A percentile compares a stretch with the other conserved stretches of the same genome.
Evolutionary conservation across 2,888 invertebrate species (phyloP).

Genomic region (Nemapogon koenigi): DNA sequence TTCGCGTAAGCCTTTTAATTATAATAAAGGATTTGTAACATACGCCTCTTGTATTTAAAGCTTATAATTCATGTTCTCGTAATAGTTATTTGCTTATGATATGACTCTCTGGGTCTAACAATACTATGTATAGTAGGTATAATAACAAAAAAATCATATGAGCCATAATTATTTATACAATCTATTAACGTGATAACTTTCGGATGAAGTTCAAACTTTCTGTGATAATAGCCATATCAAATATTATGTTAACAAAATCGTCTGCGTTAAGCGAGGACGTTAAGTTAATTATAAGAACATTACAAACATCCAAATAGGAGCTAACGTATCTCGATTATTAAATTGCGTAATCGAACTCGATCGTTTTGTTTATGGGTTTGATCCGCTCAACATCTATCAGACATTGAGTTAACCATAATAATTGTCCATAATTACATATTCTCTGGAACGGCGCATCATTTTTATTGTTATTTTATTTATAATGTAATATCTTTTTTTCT

Average conservation of each 20-base stretch:
- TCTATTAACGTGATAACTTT: no score
- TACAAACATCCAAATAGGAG: no score
- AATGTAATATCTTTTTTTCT: slow-evolving; percentile 46
- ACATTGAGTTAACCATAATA: slow-evolving; percentile 38
- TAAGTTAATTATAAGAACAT: no score
- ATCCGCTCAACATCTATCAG: slow-evolving; percentile 1
- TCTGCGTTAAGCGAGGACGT: no score
- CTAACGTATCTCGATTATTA: no score
- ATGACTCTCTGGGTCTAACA: background rate
- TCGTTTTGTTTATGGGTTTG: slow-evolving; percentile 1
- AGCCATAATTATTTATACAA: no score
- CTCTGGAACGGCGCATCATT: slow-evolving; percentile 56
- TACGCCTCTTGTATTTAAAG: slow-evolving; percentile 6
- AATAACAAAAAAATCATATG: background rate
- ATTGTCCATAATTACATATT: slow-evolving; percentile 66
- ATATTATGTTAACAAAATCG: no score
- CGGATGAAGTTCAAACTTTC: no score
- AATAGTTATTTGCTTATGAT: no score
- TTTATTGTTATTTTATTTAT: slow-evolving; percentile 67
- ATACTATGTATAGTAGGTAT: background rate
- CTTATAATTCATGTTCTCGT: no score
- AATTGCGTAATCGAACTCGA: background rate
- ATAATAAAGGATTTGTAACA: slow-evolving; percentile 22
- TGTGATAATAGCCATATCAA: no score
- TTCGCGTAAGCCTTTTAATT: slow-evolving; percentile 41